These are phyloP conservation scores for Dasyprocta punctata DNA, from an alignment of 2,113 vertebrate species.

Conservation along the genomic window DNA sequence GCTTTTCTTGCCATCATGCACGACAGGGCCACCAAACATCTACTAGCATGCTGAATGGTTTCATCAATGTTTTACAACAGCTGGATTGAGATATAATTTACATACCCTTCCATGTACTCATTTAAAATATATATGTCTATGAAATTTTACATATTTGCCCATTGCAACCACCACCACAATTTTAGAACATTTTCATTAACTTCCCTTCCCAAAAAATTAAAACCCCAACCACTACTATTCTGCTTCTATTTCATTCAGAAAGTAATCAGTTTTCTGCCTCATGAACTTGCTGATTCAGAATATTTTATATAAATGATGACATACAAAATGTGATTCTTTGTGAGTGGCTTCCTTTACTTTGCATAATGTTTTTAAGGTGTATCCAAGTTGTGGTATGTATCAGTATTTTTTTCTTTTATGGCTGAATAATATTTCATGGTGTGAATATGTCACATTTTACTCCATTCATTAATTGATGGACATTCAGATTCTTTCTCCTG, in stretches of 20 bases:
- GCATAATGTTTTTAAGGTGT: not conserved
- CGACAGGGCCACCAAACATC: not conserved
- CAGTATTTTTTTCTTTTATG: not conserved
- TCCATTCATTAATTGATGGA: not conserved
- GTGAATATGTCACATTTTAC: not conserved
- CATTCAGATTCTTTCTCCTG: not conserved
- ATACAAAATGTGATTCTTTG: not conserved
- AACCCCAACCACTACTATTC: not conserved
- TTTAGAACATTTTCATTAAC: not conserved
- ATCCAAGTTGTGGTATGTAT: not conserved
- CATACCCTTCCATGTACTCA: not conserved
- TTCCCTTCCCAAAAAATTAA: not conserved
- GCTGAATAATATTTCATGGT: not conserved
- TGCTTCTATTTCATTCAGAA: not conserved
- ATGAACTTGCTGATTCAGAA: not conserved
- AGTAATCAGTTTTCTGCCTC: not conserved
- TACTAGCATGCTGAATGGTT: not conserved
- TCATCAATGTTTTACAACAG: not conserved
- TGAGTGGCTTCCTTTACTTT: constrained; percentile 29
- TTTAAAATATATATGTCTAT: not conserved
- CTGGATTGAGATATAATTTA: constrained; percentile 23
- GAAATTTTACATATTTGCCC: not conserved
- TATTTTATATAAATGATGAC: constrained; percentile 21
- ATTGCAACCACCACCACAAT: not conserved
- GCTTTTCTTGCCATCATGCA: not conserved